Evolutionary conservation across 2,888 invertebrate species (phyloP), one percentile per base, ranked within the genome.

Genomic region (Alloplasta piceator): DNA sequence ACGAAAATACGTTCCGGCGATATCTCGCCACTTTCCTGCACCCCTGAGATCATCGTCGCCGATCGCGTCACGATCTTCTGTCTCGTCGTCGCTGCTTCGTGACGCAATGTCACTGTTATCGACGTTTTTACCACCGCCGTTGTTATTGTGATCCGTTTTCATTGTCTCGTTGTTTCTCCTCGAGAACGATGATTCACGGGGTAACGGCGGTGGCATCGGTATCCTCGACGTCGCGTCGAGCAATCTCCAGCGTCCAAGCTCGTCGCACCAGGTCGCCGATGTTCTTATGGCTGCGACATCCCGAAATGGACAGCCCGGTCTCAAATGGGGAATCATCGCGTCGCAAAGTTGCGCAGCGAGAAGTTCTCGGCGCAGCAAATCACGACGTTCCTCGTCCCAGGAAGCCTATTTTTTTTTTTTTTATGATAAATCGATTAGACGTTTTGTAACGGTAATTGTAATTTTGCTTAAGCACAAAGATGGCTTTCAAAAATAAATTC

Each of bases 381-480:
- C 92, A 5, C 92, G 89, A 5, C 92, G 87, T 73, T 92, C 92
- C 4, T 90, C 92, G 78, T 92, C 92, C 92, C 92, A 92, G 52
- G 90, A 92, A 41, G 92, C 92, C 86, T 91, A 87, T 12, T 26
- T 26, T 26, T 26, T 26, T 26, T 26, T 26, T 26, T 26, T 26
- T 26, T 26, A 3, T 3, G 26, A 26, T 26, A 26, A 1, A 26
- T 26, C 26, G 3, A 26, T 26, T 26, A 26, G 3, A 26, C 26
- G 26, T 26, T 26, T 26, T 26, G 26, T 26, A 26, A 26, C 26
- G 26, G 3, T 26, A 26, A 26, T 26, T 26, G 26, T 26, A 26
- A 26, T 26, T 26, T 26, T 26, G 26, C 26, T 26, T 26, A 26
- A 3, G 26, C 26, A 26, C 26, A 26, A n/a, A n/a, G n/a, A n/a